These are phyloP conservation scores for Netelia fuscicornis DNA, from an alignment of 2,888 invertebrate genomes.

Conservation along the genomic window DNA sequence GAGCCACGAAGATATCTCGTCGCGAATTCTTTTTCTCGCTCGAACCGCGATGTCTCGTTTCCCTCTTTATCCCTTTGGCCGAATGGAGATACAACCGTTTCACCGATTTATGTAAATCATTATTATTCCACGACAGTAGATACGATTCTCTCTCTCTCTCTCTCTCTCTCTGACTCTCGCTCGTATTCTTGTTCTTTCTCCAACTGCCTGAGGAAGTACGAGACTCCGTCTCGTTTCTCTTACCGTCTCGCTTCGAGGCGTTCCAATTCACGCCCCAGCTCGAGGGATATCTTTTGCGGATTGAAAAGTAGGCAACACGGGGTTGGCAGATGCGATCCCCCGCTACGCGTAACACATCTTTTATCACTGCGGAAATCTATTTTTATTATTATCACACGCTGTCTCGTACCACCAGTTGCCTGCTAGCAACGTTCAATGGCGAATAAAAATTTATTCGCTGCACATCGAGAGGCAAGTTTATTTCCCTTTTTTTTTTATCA, in stretches of 20 bases:
- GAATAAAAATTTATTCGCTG: conserved; percentile 10
- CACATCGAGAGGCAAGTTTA: conserved; percentile 1
- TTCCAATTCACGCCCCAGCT: conserved; percentile 49
- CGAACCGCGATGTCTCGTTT: neutral
- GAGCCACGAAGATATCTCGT: conserved; percentile 35
- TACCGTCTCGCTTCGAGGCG: conserved; percentile 28
- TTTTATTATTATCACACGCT: conserved; percentile 11
- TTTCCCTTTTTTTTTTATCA: neutral
- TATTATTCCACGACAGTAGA: conserved; percentile 59
- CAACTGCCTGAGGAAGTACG: neutral
- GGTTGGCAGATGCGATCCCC: conserved; percentile 32
- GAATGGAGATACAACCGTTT: conserved; percentile 52
- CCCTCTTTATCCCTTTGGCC: conserved; percentile 18
- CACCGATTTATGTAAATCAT: conserved; percentile 68
- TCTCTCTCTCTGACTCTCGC: conserved; percentile 37
- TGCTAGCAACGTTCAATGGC: neutral
- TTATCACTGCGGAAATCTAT: conserved; percentile 39
- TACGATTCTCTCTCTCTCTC: conserved; percentile 36
- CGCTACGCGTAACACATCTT: conserved; percentile 38
- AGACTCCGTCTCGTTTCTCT: conserved; percentile 14
- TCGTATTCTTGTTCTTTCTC: conserved; percentile 41
- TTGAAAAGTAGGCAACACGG: conserved; percentile 21
- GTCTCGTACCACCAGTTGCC: conserved; percentile 36
- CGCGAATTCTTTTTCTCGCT: neutral
- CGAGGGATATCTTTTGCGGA: conserved; percentile 21